These are phyloP conservation scores for Origma solitaria DNA, from an alignment of 2,113 vertebrate species.

Conservation along the genomic window DNA sequence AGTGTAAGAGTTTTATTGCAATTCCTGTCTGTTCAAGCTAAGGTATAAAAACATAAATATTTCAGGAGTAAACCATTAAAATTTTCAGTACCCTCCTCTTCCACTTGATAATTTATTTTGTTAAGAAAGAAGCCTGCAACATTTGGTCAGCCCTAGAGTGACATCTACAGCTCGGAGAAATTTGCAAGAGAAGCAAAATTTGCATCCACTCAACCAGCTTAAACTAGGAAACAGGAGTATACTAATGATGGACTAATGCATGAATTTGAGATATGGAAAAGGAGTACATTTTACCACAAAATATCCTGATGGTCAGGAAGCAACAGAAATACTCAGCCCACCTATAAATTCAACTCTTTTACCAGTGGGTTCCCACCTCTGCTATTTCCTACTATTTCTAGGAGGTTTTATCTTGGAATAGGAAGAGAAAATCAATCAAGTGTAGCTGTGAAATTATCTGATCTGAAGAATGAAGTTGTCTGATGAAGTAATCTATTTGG, in stretches of 20 bases:
- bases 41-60: background rate
- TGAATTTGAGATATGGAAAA: background rate
- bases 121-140: background rate
- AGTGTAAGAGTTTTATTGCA: background rate
- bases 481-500: background rate
- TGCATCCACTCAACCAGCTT: background rate
- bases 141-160: conserved; percentile 46
- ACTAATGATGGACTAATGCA: background rate
- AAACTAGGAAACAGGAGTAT: background rate
- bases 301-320: background rate
- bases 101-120: background rate
- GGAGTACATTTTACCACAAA: background rate
- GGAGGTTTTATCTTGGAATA: background rate
- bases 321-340: background rate
- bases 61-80: background rate
- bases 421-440: background rate
- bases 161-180: conserved; percentile 62
- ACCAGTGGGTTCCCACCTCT: background rate
- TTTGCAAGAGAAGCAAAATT: background rate
- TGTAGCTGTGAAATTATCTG: background rate
- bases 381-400: background rate
- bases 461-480: background rate
- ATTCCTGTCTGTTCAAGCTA: background rate
- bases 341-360: background rate
- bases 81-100: background rate